phyloP scores from a whole-genome alignment of 2,888 invertebrate genomes.

The Diadegma fenestrale region DNA sequence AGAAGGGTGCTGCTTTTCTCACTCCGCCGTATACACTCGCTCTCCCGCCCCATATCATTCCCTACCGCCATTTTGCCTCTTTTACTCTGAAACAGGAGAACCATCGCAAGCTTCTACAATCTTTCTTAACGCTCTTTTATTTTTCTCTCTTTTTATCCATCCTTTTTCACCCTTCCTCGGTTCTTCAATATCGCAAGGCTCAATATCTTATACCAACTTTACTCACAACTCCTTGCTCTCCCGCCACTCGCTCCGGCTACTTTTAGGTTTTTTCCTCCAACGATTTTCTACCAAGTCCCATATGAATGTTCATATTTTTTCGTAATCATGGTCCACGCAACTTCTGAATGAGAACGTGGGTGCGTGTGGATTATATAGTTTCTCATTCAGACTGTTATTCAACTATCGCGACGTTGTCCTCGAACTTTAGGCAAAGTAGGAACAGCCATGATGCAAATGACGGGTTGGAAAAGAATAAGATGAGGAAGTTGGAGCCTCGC shows the following conservation, averaged over 20 bases:
- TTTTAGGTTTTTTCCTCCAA: background rate
- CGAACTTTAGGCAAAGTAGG: background rate
- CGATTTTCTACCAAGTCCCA: background rate
- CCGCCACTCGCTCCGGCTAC: conserved; percentile 3
- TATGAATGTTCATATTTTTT: background rate
- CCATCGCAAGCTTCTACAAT: conserved; percentile 25
- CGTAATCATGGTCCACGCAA: background rate
- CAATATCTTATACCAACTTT: conserved; percentile 53
- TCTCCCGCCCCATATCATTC: conserved; percentile 34
- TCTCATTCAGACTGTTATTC: no score
- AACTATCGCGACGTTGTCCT: background rate
- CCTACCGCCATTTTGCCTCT: conserved; percentile 58
- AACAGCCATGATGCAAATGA: background rate
- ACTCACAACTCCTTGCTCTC: conserved; percentile 22
- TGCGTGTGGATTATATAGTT: no score
- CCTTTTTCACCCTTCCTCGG: background rate
- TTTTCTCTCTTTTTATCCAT: conserved; percentile 16
- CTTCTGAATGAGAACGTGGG: conserved; percentile 1
- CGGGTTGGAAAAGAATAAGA: background rate
- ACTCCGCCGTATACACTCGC: background rate
- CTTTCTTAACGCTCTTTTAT: conserved; percentile 26
- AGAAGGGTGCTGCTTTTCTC: conserved; percentile 1
- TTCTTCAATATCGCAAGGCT: conserved; percentile 22
- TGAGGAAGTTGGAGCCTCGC: background rate
- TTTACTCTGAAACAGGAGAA: conserved; percentile 51